A percentile compares a stretch with the other conserved stretches of the same genome.
Conservation (phyloP, 2,113 vertebrate species). For the Semnornis frantzii region DNA sequence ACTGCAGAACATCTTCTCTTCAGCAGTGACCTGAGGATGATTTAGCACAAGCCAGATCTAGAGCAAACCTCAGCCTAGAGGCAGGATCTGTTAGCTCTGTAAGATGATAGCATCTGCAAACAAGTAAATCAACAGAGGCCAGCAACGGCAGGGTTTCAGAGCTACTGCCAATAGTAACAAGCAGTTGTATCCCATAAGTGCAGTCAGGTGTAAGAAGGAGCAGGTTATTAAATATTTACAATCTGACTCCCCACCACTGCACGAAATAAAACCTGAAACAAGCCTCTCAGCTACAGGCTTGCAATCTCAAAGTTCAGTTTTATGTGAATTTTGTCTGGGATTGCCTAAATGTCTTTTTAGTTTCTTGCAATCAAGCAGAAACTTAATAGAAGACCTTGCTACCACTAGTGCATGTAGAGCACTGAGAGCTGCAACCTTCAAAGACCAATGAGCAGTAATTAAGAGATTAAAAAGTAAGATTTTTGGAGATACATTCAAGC, state of each 20-base stretch:
- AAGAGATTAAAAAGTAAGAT: neutral
- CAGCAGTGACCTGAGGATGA: neutral
- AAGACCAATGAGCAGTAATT: neutral
- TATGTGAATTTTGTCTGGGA: neutral
- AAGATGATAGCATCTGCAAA: neutral
- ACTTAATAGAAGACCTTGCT: neutral
- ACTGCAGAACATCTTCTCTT: neutral
- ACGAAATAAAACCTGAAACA: neutral
- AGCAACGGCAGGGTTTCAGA: neutral
- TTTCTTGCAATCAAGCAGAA: neutral
- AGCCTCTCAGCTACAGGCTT: neutral
- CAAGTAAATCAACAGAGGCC: neutral
- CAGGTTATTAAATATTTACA: neutral
- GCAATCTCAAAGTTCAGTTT: neutral
- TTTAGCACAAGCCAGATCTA: neutral
- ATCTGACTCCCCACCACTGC: neutral
- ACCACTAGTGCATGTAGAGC: neutral
- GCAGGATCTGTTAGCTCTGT: neutral
- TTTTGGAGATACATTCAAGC: neutral
- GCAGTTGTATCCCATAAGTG: neutral
- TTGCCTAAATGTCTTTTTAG: neutral
- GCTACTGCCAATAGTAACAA: neutral
- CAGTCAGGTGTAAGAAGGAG: neutral
- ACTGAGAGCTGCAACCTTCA: neutral
- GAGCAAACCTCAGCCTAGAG: neutral